Base-by-base conservation (phyloP, 2,797 vertebrate genomes). In the Picus viridis region DNA sequence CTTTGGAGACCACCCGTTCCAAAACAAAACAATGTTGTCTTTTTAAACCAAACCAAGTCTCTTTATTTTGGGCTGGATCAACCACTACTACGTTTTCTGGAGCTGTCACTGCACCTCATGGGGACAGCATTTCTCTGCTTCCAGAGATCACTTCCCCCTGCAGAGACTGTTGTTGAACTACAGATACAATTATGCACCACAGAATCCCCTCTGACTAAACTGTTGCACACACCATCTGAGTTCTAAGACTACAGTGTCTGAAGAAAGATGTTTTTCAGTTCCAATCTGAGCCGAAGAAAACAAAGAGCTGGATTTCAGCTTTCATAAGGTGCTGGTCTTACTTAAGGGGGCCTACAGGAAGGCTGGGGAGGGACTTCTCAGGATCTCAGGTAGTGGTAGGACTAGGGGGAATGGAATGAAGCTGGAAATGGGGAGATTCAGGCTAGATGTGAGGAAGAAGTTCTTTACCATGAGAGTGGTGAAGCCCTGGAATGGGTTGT, bases 71-170 rank as follows among this genome's bases (percentile, higher is more conserved):
- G 36, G 2, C 19, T 78, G 24, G 10, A 54, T 75, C 49, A 34
- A 64, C 10, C 34, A 57, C 30, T 49, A 9, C 12, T 79, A 5
- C 2, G 1, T 51, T 83, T 86, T 58, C 45, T 2, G 2, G 23
- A 53, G 19, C 12, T 65, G 17, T 19, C 45, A 5, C 0, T 0
- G 32, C 10, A 53, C 30, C 29, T 76, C n/a, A 51, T 1, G 1
- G 6, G 5, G 85, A 10, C 24, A 32, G 34, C 10, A 76, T 9
- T 63, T 53, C 59, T 12, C 8, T 65, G 5, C 1, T 69, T 72
- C 70, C 29, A 34, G n/a, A 75, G 10, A 3, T 65, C 69, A 58
- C 3, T 5, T 82, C 80, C 62, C 32, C 26, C 41, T 29, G 5
- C 17, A 73, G 29, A 24, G 19, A 49, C 8, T 8, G 36, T 65